phyloP scores from a whole-genome alignment of 2,113 vertebrate genomes.

The Clarias magur region DNA sequence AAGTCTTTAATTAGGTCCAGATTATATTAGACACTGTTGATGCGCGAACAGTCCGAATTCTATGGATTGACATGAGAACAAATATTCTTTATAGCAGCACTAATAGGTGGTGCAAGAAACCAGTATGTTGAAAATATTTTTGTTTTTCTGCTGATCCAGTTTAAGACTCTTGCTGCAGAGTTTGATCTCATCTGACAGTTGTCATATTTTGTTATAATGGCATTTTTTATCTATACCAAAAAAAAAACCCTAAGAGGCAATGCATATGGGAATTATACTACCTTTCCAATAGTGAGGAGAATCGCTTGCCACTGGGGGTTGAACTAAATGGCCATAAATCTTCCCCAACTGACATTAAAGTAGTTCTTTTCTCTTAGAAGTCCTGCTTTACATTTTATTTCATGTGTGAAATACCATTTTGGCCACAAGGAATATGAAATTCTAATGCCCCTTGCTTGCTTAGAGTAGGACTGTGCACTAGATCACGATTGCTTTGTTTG shows the following conservation, averaged over 20 bases:
- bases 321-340: constrained; percentile 7
- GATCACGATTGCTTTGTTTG: not conserved
- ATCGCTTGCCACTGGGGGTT: constrained; percentile 6
- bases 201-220: not conserved
- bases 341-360: not conserved
- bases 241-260: not conserved
- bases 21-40: constrained; percentile 16
- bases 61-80: not conserved
- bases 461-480: not conserved
- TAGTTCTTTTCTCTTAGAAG: not conserved
- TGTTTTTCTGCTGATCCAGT: not conserved
- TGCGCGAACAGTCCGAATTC: not conserved
- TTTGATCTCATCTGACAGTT: not conserved
- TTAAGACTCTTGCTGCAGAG: not conserved
- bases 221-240: not conserved
- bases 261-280: not conserved
- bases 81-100: not conserved
- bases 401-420: constrained; percentile 2
- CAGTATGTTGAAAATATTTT: not conserved
- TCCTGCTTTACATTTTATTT: constrained; percentile 15
- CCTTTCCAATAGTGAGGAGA: not conserved
- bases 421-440: constrained; percentile 4
- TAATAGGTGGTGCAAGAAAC: not conserved
- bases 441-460: not conserved
- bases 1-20: constrained; percentile 26